These are phyloP conservation scores for Pachyseris speciosa DNA, from an alignment of 64 coral and sea anemone species.

Conservation along the genomic window DNA sequence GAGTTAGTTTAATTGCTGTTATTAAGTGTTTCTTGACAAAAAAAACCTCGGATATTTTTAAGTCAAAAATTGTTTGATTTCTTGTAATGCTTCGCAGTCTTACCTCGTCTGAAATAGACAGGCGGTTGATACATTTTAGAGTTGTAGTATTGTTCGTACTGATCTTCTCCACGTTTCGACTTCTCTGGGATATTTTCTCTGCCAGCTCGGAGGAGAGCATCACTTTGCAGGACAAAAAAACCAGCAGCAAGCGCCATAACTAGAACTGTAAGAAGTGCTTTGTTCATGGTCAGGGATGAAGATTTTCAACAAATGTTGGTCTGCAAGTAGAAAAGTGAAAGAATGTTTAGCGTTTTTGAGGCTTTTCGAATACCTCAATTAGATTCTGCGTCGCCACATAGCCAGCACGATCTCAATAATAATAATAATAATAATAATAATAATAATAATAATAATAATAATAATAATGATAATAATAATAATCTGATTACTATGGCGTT, in stretches of 20 bases:
- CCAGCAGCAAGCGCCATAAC: not conserved
- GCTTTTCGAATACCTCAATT: not conserved
- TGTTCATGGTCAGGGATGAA: not conserved
- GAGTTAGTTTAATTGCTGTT: no score
- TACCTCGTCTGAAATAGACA: not conserved
- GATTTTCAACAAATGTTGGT: not conserved
- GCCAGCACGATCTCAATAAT: no score
- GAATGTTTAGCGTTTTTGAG: not conserved
- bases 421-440: no score
- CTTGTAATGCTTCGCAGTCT: not conserved
- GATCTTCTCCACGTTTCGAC: not conserved
- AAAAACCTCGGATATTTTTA: no score
- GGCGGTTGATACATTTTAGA: not conserved
- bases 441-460: no score
- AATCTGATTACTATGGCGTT: no score
- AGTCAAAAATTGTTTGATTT: not conserved
- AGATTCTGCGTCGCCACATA: not conserved
- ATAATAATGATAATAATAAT: no score
- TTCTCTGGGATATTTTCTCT: constrained; percentile 4
- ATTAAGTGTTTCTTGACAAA: no score
- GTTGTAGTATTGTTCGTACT: not conserved
- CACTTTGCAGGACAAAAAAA: not conserved
- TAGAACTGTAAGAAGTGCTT: constrained; percentile 26
- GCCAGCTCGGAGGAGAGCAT: not conserved
- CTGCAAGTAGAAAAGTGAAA: not conserved